phyloP scores from a whole-genome alignment of 1,140 invertebrate species.

The Drosophila trapezifrons region DNA sequence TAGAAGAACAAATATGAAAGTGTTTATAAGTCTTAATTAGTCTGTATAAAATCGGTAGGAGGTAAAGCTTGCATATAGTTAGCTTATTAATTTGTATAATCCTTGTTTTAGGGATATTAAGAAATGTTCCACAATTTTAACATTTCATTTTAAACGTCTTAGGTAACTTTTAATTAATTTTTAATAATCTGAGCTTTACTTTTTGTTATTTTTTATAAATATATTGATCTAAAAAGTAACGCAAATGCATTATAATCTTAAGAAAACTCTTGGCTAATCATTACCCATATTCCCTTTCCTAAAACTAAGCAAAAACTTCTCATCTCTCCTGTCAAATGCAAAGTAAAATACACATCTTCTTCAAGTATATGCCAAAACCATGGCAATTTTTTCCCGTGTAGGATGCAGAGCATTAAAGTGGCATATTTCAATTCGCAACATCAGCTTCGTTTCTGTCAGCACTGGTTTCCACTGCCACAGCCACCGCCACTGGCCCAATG shows the following conservation, averaged over 20 bases:
- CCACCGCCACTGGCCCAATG: conserved; percentile 7
- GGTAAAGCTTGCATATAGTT: too few species aligned
- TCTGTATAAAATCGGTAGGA: too few species aligned
- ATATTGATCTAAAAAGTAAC: too few species aligned
- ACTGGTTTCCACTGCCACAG: conserved; percentile 16
- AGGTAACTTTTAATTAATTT: too few species aligned
- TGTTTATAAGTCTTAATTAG: too few species aligned
- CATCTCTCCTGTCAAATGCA: neutral
- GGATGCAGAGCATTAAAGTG: conserved; percentile 22
- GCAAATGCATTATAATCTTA: neutral
- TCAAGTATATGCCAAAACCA: neutral
- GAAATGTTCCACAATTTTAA: too few species aligned
- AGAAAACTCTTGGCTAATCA: neutral
- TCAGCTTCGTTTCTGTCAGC: conserved; percentile 50
- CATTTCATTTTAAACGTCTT: too few species aligned
- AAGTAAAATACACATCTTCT: neutral
- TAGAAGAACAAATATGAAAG: too few species aligned
- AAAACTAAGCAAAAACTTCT: neutral
- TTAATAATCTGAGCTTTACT: too few species aligned
- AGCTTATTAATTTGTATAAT: too few species aligned
- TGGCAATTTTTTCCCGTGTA: neutral
- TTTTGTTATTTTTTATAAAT: too few species aligned
- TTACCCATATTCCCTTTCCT: fast-evolving
- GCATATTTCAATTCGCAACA: conserved; percentile 46
- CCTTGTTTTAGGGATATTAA: too few species aligned